Percentiles rank a stretch among this genome's conserved stretches.
Conservation (phyloP, 2,888 invertebrate genomes). For the Frankliniella intonsa region DNA sequence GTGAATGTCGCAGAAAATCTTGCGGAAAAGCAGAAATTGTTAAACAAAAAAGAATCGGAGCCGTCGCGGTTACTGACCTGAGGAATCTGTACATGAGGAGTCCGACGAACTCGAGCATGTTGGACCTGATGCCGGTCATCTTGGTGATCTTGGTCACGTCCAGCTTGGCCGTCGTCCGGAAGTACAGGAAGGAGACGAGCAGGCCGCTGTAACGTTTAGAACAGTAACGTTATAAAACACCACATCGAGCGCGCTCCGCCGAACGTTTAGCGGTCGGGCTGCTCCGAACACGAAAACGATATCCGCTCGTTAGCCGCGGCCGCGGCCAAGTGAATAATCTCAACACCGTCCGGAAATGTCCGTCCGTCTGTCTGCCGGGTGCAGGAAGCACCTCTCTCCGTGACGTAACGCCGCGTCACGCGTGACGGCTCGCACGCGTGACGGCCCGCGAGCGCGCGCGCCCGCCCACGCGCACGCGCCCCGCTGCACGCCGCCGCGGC, state of each 20-base stretch:
- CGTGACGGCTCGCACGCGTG: background rate
- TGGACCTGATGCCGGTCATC: conserved; percentile 42
- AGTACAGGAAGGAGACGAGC: conserved; percentile 66
- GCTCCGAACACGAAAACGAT: background rate
- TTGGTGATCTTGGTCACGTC: conserved; percentile 40
- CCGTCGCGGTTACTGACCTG: conserved; percentile 39
- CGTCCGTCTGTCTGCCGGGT: background rate
- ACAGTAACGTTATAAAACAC: background rate
- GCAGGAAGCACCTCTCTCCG: background rate
- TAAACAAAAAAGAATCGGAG: conserved; percentile 44
- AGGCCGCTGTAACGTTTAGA: conserved; percentile 54
- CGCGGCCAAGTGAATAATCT: no score
- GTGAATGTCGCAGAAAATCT: no score
- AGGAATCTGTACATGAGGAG: conserved; percentile 59
- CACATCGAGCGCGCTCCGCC: no score
- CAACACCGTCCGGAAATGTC: no score
- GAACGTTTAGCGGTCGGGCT: no score
- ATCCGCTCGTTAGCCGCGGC: no score
- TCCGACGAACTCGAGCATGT: conserved; percentile 49
- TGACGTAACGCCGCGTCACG: conserved; percentile 2
- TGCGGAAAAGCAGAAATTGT: no score
- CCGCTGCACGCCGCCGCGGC: background rate
- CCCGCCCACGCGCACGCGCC: background rate
- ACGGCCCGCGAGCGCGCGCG: background rate
- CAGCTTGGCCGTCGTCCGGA: conserved; percentile 59